Evolutionary conservation across 2,888 invertebrate species (phyloP).

Genomic region (Pinctada fucata): DNA sequence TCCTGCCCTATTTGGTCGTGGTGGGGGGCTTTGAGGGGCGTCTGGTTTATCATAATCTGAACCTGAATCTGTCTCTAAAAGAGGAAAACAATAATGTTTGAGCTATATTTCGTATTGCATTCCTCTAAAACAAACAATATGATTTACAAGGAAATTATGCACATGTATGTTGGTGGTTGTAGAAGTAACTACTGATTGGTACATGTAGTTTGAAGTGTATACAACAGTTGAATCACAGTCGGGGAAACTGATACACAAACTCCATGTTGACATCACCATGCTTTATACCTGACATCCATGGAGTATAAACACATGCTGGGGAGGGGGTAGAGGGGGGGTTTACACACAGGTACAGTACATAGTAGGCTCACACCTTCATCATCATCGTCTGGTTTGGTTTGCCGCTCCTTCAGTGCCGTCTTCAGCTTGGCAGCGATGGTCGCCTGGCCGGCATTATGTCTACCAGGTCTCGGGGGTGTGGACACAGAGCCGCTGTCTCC

Average conservation of each 20-base stretch:
- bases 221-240: too few relatives aligned
- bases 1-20: conserved; percentile 8
- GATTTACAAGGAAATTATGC: too few relatives aligned
- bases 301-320: not conserved
- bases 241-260: too few relatives aligned
- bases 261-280: not conserved
- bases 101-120: too few relatives aligned
- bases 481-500: not conserved
- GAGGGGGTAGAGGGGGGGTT: not conserved
- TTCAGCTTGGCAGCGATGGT: conserved; percentile 20
- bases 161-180: too few relatives aligned
- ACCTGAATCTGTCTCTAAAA: conserved; percentile 7
- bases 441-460: not conserved
- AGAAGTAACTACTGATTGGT: too few relatives aligned
- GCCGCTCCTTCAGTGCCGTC: not conserved
- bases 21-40: not conserved
- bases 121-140: too few relatives aligned
- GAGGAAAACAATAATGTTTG: not conserved
- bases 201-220: too few relatives aligned
- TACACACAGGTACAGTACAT: not conserved
- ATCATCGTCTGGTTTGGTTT: not conserved
- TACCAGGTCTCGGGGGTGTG: not conserved
- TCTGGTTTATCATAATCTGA: conserved; percentile 9
- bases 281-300: not conserved
- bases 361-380: conserved; percentile 11